These are phyloP conservation scores for Caenorhabditis virilis DNA, from an alignment of 2,888 invertebrate genomes.

Conservation along the genomic window DNA sequence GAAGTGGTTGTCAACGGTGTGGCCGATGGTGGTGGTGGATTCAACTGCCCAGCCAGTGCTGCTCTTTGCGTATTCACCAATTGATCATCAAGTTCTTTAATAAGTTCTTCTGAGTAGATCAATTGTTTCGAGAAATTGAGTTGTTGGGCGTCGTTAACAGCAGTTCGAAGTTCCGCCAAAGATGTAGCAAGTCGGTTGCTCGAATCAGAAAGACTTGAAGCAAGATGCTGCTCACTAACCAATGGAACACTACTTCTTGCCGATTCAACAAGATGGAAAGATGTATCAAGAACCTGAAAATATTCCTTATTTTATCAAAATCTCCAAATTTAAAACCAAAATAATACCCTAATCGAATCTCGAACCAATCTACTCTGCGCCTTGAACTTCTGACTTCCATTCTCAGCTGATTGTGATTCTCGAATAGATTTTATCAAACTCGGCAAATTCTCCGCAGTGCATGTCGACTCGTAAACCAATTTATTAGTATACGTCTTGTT, in stretches of 20 bases:
- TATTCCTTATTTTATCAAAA: neutral
- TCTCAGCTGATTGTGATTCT: constrained; percentile 51
- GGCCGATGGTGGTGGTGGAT: constrained; percentile 33
- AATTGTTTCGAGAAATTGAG: constrained; percentile 69
- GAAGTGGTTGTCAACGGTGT: constrained; percentile 39
- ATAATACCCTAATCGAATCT: constrained; percentile 52
- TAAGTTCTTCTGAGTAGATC: constrained; percentile 61
- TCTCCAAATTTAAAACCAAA: too few relatives aligned
- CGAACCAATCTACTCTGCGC: constrained; percentile 65
- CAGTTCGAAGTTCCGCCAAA: constrained; percentile 76
- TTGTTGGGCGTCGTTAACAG: constrained; percentile 75
- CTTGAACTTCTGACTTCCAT: constrained; percentile 57
- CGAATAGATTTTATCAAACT: constrained; percentile 53
- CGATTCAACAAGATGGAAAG: constrained; percentile 77
- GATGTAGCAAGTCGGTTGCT: constrained; percentile 74
- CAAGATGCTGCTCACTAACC: constrained; percentile 74
- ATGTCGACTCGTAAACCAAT: constrained; percentile 69
- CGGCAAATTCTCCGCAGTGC: constrained; percentile 70
- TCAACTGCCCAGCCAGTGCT: constrained; percentile 71
- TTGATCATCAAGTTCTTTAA: constrained; percentile 77
- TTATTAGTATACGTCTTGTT: constrained; percentile 44
- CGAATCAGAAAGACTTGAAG: constrained; percentile 55
- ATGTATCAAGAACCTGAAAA: constrained; percentile 66
- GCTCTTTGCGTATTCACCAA: constrained; percentile 81
- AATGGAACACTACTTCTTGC: constrained; percentile 84